Base-by-base conservation (phyloP, 2,797 vertebrate genomes). In the Iguana delicatissima region DNA sequence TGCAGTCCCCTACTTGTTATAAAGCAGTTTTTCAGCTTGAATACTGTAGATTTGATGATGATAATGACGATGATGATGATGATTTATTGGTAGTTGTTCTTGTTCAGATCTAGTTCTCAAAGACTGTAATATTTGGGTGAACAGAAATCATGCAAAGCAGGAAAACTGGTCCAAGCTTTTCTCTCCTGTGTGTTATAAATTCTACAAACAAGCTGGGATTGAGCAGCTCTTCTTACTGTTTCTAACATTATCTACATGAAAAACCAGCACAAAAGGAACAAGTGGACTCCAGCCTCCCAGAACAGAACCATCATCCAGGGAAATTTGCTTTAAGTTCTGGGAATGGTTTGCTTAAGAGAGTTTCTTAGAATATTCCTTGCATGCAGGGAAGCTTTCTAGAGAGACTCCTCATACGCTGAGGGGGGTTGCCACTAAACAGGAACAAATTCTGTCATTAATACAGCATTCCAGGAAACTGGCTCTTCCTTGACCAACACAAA, bases 401-500 rank as follows among this genome's bases (percentile, higher is more conserved):
- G 42, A 86, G 22, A 76, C 4, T 62, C 12, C 76, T 64, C 55
- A 52, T 87, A 24, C 46, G 72, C 72, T 87, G 46, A 67, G 57
- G 80, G 59, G 57, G 69, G n/a, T 76, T 83, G 83, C 80, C 18
- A 77, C 16, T n/a, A 76, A 64, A 76, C 55, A 82, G 42, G 86
- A 90, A 86, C 57, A 87, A 82, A 74, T 87, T 32, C 79, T 82
- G 14, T 87, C 32, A 79, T 81, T 80, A 59, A 59, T 14, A 22
- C 55, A 52, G 32, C 55, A 91, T 91, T 83, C 80, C 80, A 84
- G n/a, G 85, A 87, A 83, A 83, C 50, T 87, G 85, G 57, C 59
- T 83, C 29, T 46, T 87, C 72, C 46, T 50, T 90, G 57, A 69
- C 35, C n/a, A 24, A 50, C 5, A 35, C 59, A 6, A 18, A 16